phyloP scores from a whole-genome alignment of 2,113 vertebrate species.

The Dasyurus viverrinus region DNA sequence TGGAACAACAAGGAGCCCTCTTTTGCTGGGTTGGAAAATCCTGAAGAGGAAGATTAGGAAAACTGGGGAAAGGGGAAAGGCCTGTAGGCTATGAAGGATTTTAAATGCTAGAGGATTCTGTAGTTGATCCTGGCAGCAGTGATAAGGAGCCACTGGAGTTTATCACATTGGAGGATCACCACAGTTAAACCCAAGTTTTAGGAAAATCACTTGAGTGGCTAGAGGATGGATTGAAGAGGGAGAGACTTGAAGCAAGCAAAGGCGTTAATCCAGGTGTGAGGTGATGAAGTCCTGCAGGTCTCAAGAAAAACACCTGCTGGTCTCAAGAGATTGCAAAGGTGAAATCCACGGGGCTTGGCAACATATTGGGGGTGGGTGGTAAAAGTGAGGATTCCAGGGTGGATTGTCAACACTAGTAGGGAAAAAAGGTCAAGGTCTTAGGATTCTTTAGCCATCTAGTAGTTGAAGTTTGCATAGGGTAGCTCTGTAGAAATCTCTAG shows the following conservation, averaged over 20 bases:
- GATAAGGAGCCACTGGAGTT: neutral
- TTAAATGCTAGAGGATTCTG: too few species aligned
- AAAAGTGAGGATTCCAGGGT: neutral
- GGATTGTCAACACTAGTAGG: neutral
- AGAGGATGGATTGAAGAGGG: neutral
- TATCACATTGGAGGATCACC: neutral
- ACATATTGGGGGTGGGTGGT: neutral
- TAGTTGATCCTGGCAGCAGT: neutral
- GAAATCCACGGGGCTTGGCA: neutral
- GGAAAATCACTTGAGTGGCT: neutral
- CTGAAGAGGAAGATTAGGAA: neutral
- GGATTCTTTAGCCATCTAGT: neutral
- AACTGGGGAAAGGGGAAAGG: neutral
- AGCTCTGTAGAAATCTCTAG: neutral
- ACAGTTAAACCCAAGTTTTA: neutral
- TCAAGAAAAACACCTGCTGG: neutral
- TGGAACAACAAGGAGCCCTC: too few species aligned
- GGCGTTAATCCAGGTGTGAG: neutral
- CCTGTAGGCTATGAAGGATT: neutral
- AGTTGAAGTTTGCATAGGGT: neutral
- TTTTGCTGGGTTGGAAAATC: too few species aligned
- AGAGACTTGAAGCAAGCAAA: too few species aligned
- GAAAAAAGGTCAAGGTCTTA: neutral
- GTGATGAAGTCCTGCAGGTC: neutral
- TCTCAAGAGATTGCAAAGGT: neutral